phyloP scores from a whole-genome alignment of 1,140 invertebrate species.

The Andricus grossulariae region DNA sequence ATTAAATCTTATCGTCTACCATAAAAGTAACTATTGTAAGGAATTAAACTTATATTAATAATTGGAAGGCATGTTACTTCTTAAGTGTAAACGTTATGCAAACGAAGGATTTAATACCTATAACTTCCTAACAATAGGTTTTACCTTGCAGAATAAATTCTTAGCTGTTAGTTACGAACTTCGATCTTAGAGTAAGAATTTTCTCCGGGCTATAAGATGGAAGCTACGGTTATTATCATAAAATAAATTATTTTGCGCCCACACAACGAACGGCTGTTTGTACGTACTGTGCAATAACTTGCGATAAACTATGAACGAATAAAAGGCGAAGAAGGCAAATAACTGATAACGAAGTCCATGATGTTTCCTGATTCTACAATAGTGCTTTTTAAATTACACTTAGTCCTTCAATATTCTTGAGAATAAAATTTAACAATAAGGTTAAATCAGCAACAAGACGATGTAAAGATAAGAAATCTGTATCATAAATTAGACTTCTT shows the following conservation, averaged over 20 bases:
- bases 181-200: not conserved
- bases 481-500: too few relatives aligned
- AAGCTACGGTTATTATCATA: slow-evolving; percentile 50
- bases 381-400: slow-evolving; percentile 5
- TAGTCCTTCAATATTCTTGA: not conserved
- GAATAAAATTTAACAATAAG: not conserved
- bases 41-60: not conserved
- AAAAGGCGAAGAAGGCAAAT: not conserved
- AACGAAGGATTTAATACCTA: not conserved
- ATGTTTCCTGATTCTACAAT: slow-evolving; percentile 28
- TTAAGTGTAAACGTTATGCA: not conserved
- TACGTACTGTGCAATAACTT: slow-evolving; percentile 10
- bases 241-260: slow-evolving; percentile 52
- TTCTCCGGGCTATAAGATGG: slow-evolving; percentile 13
- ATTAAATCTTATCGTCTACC: too few relatives aligned
- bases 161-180: slow-evolving; percentile 19
- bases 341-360: slow-evolving; percentile 17
- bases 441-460: not conserved
- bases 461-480: too few relatives aligned
- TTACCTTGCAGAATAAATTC: not conserved
- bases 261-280: slow-evolving; percentile 24
- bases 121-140: not conserved
- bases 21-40: too few relatives aligned
- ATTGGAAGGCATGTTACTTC: not conserved
- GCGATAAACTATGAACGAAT: slow-evolving; percentile 5